Base-by-base conservation (phyloP, 2,113 vertebrate species). In the Acanthochromis polyacanthus region DNA sequence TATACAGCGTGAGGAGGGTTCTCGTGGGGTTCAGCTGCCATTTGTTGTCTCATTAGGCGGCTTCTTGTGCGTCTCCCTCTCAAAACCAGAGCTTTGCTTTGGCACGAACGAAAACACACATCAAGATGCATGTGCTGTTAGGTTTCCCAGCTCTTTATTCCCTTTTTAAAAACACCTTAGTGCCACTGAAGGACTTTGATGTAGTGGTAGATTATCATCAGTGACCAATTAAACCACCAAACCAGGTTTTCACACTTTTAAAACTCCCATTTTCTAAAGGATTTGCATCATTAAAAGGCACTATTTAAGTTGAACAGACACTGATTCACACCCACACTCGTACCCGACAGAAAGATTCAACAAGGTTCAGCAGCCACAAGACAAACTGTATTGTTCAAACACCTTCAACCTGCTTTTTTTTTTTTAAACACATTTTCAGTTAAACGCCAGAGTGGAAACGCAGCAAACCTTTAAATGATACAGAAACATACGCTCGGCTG, bases 31-130 rank as follows among this genome's bases (percentile, higher is more conserved):
- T 87, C 60, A 73, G 86, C 78, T 79, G 77, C 64, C 10, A 48
- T 64, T 81, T 80, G 68, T 84, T 78, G 81, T 80, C 86, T 87
- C 84, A 87, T 85, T 89, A 85, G 36, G 50, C 62, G 12, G 43
- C 72, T 55, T 61, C 70, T 61, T 52, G 55, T 19, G 55, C 40
- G 40, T 67, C 69, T 71, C 61, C 16, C 38, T 51, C 48, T 82
- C 66, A 15, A 20, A 22, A 69, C n/a, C 28, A 60, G 46, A 1
- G 60, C 65, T 57, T 51, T 48, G 4, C 61, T 76, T 74, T 66
- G 52, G 61, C 67, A 59, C 63, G 56, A 19, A 63, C 32, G 38
- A 43, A 70, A 79, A 76, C 60, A 61, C 30, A 76, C 55, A 66
- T 62, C 20, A 7, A 6, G 52, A 71, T 20, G 20, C 14, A 48